A percentile compares a stretch with the other conserved stretches of the same genome.
Conservation (phyloP, 2,113 vertebrate genomes). For the Neopipo cinnamomea region DNA sequence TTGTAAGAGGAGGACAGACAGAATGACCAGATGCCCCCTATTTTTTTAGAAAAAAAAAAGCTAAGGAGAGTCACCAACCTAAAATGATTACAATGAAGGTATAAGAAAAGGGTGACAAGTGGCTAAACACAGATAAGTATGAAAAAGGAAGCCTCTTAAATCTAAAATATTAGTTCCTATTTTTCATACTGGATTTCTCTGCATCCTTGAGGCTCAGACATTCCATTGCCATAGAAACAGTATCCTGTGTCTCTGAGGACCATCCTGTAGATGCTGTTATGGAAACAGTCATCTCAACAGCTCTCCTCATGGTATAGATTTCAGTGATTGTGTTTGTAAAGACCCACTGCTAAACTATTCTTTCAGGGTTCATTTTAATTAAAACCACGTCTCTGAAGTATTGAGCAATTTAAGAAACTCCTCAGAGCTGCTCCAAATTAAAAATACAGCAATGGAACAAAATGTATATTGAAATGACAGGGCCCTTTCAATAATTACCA, state of each 20-base stretch:
- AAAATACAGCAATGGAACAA: not conserved
- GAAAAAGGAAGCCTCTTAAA: not conserved
- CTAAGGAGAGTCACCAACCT: not conserved
- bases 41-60: not conserved
- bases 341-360: not conserved
- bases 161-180: not conserved
- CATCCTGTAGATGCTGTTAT: constrained; percentile 42
- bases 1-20: not conserved
- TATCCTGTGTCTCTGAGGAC: not conserved
- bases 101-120: not conserved
- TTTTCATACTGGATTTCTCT: not conserved
- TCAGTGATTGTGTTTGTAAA: not conserved
- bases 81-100: not conserved
- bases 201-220: not conserved
- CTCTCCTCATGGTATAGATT: not conserved
- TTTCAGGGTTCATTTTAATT: not conserved
- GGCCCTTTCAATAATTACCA: not conserved
- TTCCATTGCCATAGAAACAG: constrained; percentile 57
- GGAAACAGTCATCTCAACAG: constrained; percentile 36
- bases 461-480: not conserved
- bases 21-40: not conserved
- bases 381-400: not conserved
- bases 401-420: not conserved
- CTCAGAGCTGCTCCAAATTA: not conserved
- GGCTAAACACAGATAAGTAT: not conserved